Base-by-base conservation (phyloP, 1,140 invertebrate genomes). In the Bombus confusus region DNA sequence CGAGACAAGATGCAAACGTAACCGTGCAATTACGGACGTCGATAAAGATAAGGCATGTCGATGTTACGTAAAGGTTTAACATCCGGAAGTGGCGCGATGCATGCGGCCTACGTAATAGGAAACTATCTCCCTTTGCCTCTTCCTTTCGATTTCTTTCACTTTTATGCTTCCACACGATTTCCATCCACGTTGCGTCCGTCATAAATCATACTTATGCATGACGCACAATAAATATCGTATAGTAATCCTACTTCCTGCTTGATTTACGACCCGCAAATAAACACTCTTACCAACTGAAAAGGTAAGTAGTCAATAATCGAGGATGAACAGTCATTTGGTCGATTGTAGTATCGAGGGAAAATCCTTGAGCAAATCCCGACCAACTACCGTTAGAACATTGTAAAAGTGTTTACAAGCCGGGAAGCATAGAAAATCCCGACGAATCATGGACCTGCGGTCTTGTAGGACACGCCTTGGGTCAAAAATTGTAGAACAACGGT, bases 81-180 rank as follows among this genome's bases (percentile, higher is more conserved):
- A 75, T 87, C 80, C 71, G 87, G 87, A 88, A 88, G 18, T 78
- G 47, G 37, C 39, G 62, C 25, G 74, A 84, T 64, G 75, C 37
- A 69, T 43, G 28, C 62, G 25, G 74, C 31, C n/a, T 72, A 59
- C 57, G 68, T 37, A 39, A 52, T 18, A 52, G 52, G 28, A 52
- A 22, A 62, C 25, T 75, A 41, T 41, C 39, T 34, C 37, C 28
- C 18, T 87, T 18, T 68, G 34, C 18, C 66, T 22, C 39, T 66
- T 71, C 52, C 76, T 74, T 37, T 59, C 15, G 8, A 9, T 72
- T 64, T 73, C 43, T 77, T 73, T 62, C 31, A 47, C 47, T 86
- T 71, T 71, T 37, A 31, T 41, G 43, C 18, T 52, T n/a, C 28
- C 3, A 62, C 10, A 1, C 12, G 59, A n/a, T 77, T 77, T 84